Evolutionary conservation across 2,113 vertebrate genomes (phyloP).

Genomic region (Polypterus bichir): DNA sequence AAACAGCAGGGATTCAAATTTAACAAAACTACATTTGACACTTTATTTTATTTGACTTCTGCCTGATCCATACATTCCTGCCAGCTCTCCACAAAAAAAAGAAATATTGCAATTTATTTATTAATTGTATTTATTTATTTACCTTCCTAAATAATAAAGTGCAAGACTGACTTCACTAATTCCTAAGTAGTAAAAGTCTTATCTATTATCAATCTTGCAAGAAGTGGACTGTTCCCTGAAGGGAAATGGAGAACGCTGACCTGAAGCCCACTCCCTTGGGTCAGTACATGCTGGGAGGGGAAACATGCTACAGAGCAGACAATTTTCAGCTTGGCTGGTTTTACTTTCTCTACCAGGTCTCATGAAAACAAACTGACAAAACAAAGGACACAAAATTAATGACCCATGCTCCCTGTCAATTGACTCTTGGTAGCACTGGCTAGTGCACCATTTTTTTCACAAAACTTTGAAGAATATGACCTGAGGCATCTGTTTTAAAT

Average conservation of each 20-base stretch:
- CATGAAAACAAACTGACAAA: slow-evolving; percentile 99
- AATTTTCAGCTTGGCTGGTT: slow-evolving; percentile 99
- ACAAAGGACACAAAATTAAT: slow-evolving; percentile 99
- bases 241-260: slow-evolving; percentile 59
- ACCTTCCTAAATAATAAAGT: slow-evolving; percentile 2
- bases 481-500: slow-evolving; percentile 68
- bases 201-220: slow-evolving; percentile 59
- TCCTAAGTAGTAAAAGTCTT: slow-evolving; percentile 24
- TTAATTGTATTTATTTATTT: slow-evolving; percentile 2
- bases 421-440: slow-evolving; percentile 79
- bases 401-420: slow-evolving; percentile 84
- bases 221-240: slow-evolving; percentile 42
- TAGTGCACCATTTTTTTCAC: slow-evolving; percentile 50
- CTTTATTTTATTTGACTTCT: too few relatives aligned
- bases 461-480: slow-evolving; percentile 49
- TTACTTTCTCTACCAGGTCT: slow-evolving; percentile 91
- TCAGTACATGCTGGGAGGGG: slow-evolving; percentile 75
- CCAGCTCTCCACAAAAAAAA: neutral
- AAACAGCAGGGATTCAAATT: too few relatives aligned
- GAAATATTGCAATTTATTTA: neutral
- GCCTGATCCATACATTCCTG: too few relatives aligned
- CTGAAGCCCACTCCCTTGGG: slow-evolving; percentile 58
- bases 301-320: slow-evolving; percentile 93
- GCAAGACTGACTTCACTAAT: slow-evolving; percentile 2
- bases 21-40: too few relatives aligned